These are phyloP conservation scores for Nansenia antarctica DNA, from an alignment of 2,113 vertebrate species.

Conservation along the genomic window DNA sequence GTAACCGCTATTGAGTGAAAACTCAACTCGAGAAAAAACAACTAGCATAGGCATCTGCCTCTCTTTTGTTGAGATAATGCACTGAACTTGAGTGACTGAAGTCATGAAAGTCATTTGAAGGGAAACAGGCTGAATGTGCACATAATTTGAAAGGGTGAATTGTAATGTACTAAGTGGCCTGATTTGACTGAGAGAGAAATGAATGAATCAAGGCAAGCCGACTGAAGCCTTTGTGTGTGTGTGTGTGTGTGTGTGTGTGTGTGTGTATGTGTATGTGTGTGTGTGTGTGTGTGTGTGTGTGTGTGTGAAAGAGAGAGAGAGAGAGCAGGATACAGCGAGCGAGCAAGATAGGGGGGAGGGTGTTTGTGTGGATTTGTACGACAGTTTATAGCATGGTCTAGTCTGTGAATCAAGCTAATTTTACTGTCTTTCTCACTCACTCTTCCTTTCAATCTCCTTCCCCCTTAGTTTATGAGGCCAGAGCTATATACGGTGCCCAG, in stretches of 20 bases:
- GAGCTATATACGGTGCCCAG: constrained; percentile 36
- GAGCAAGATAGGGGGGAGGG: no score
- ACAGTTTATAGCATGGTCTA: background rate
- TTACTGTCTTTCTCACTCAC: constrained; percentile 25
- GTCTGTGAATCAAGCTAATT: constrained; percentile 40
- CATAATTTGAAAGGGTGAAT: background rate
- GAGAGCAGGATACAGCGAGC: no score
- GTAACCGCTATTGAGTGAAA: background rate
- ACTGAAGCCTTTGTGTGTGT: constrained; percentile 22
- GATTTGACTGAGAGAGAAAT: constrained; percentile 6
- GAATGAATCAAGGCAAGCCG: constrained; percentile 21
- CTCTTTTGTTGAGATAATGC: constrained; percentile 7
- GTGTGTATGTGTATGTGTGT: background rate
- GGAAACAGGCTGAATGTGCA: background rate
- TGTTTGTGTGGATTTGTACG: no score
- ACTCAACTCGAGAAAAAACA: background rate
- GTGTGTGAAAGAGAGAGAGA: no score
- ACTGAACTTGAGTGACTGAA: constrained; percentile 4
- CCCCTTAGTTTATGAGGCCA: constrained; percentile 4
- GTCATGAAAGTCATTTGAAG: background rate
- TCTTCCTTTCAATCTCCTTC: background rate
- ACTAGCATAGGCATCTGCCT: background rate
- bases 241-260: background rate
- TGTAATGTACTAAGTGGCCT: background rate
- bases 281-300: background rate